These are phyloP conservation scores for Boulengerochromis microlepis DNA, from an alignment of 2,113 vertebrate genomes.

Conservation along the genomic window DNA sequence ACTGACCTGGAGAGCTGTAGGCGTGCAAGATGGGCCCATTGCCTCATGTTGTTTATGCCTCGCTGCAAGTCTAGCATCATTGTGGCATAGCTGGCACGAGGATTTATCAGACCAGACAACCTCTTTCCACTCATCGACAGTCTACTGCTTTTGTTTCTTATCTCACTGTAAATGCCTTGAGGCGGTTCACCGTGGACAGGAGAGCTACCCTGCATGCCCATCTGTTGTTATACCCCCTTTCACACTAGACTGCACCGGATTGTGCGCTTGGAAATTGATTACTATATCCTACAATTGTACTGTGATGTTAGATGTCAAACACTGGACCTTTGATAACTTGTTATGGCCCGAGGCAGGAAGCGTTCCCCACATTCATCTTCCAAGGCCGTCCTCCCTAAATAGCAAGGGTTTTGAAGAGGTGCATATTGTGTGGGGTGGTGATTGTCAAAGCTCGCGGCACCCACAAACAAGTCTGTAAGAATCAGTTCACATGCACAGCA, in stretches of 20 bases:
- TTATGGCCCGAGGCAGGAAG: conserved; percentile 28
- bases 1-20: conserved; percentile 2
- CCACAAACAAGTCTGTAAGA: neutral
- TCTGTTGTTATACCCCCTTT: conserved; percentile 21
- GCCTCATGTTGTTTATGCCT: neutral
- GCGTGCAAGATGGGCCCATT: neutral
- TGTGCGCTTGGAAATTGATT: conserved; percentile 37
- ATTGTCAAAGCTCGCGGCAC: neutral
- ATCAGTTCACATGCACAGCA: neutral
- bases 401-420: neutral
- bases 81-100: neutral
- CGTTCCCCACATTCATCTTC: conserved; percentile 16
- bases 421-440: neutral
- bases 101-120: conserved; percentile 44
- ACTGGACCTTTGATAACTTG: conserved; percentile 38
- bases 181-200: neutral
- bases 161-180: conserved; percentile 33
- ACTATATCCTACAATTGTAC: conserved; percentile 24
- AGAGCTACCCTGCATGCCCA: neutral
- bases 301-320: conserved; percentile 29
- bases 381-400: conserved; percentile 2
- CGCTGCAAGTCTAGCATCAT: neutral
- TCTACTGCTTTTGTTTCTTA: conserved; percentile 25
- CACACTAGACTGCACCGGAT: neutral
- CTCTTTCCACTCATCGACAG: conserved; percentile 22